These are phyloP conservation scores for Brevimyrus niger DNA, from an alignment of 2,113 vertebrate species.

Conservation along the genomic window DNA sequence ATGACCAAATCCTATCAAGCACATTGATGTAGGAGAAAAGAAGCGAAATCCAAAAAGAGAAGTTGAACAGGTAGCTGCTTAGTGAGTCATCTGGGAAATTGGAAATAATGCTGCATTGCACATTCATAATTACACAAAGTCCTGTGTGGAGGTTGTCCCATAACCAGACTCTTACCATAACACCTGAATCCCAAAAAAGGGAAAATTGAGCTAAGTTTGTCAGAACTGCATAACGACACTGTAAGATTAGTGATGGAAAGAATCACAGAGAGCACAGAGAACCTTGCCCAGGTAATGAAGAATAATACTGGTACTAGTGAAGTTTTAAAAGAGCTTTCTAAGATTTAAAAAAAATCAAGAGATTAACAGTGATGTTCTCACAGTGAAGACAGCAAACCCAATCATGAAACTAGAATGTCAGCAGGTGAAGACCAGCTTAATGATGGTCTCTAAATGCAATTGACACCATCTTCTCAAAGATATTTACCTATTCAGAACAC, in stretches of 20 bases:
- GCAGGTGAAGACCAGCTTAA: neutral
- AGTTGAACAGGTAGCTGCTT: neutral
- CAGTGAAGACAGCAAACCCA: neutral
- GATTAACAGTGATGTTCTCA: neutral
- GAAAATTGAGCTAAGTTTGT: neutral
- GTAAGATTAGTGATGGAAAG: neutral
- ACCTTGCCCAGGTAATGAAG: neutral
- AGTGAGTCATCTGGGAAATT: neutral
- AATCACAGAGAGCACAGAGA: neutral
- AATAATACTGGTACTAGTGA: neutral
- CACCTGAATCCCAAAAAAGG: neutral
- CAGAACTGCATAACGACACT: neutral
- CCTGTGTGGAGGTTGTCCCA: neutral
- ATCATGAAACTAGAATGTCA: neutral
- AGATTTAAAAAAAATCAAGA: neutral
- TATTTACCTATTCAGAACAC: too few species aligned
- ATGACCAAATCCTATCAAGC: neutral
- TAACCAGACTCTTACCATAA: neutral
- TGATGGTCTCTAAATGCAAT: too few species aligned
- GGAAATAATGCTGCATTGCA: neutral
- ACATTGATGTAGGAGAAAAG: neutral
- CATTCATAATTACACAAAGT: neutral
- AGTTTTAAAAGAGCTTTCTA: neutral
- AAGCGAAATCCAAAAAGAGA: too few species aligned
- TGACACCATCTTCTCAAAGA: too few species aligned